Evolutionary conservation across 2,113 vertebrate species (phyloP), one percentile per base, ranked within the genome.

Genomic region (Syrrhaptes paradoxus): DNA sequence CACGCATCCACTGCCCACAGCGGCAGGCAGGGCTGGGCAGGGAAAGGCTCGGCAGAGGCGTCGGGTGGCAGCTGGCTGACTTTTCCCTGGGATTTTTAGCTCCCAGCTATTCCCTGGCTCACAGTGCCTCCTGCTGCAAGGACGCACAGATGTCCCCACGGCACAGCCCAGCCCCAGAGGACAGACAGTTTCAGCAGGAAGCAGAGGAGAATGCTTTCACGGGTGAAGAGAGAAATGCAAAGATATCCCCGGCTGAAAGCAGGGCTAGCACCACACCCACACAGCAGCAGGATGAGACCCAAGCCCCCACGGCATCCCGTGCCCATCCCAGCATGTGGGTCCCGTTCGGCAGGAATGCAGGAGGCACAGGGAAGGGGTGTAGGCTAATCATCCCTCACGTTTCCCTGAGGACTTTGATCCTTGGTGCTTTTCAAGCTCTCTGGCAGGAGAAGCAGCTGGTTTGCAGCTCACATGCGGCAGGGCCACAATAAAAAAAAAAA

Each of bases 121-220:
- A 90, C 95, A 97, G 93, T 95, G 93, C 96, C 95, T 94, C 93
- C 94, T 97, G 89, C 89, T 88, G 96, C 89, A 96, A 21, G 45
- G 72, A 94, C 1, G 24, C 31, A 55, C 1, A 4, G 85, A 62
- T 8, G 12, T 65, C 19, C 45, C 57, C 3, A 2, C 24, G 0
- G 63, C 72, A 26, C 61, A 67, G 78, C 72, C 11, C 13, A 7
- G 65, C 55, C 13, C 38, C 1, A 3, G 16, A 74, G 66, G 3
- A 77, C 10, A 49, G 68, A 61, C 13, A 8, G 59, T 24, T 87
- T 45, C 38, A 5, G 82, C 85, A 61, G 29, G 36, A 96, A 65
- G 36, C 77, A 77, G 20, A 82, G 45, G 20, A 91, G 46, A 55
- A 78, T 17, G 15, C 11, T 85, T 88, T 66, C 48, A 43, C 0